Conservation (phyloP, 2,888 invertebrate genomes). For the Heteromyza rotundicornis region DNA sequence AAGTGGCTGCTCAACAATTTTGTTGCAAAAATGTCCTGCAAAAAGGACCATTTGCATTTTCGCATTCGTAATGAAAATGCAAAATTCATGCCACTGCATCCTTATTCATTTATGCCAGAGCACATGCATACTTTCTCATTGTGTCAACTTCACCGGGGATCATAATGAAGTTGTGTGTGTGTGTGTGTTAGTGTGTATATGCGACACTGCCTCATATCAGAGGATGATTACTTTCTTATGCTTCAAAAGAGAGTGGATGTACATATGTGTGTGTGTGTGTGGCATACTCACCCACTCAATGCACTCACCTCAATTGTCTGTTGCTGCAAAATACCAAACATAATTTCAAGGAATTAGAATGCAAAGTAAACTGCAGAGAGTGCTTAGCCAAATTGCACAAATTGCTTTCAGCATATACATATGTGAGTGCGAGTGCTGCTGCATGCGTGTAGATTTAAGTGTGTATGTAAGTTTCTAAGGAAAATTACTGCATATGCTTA, state of each 20-base stretch:
- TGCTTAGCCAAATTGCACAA: not conserved
- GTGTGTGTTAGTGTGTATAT: too few species aligned
- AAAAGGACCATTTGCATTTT: slow-evolving; percentile 16
- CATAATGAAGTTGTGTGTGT: slow-evolving; percentile 12
- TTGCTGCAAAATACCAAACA: not conserved
- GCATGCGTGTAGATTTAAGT: too few species aligned
- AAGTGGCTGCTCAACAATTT: too few species aligned
- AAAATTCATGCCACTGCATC: slow-evolving; percentile 12
- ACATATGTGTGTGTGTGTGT: too few species aligned
- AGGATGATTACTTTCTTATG: too few species aligned
- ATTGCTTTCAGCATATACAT: too few species aligned
- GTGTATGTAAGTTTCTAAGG: not conserved
- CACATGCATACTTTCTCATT: slow-evolving; percentile 6
- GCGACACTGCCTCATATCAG: too few species aligned
- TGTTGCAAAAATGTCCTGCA: too few species aligned
- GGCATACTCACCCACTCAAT: too few species aligned
- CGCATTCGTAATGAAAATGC: slow-evolving; percentile 18
- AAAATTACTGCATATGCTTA: slow-evolving; percentile 2
- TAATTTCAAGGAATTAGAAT: not conserved
- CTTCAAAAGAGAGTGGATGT: too few species aligned
- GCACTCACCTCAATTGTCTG: too few species aligned
- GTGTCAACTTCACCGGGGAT: slow-evolving; percentile 10
- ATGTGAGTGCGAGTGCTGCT: too few species aligned
- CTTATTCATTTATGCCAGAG: slow-evolving; percentile 15
- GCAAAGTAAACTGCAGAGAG: not conserved